phyloP scores from a whole-genome alignment of 2,888 invertebrate species.

The Acleris emargana region DNA sequence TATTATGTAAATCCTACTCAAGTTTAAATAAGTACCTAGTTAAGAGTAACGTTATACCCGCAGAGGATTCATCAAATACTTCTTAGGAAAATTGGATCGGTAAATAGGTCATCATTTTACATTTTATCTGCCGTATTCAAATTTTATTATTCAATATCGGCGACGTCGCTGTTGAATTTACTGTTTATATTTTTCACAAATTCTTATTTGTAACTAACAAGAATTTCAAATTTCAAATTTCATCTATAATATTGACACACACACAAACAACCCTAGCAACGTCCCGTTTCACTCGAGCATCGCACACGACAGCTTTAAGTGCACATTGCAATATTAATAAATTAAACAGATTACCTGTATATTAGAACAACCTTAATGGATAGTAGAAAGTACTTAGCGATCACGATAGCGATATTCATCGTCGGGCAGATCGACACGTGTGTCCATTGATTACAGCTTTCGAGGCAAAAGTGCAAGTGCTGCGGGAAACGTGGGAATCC shows the following conservation, averaged over 20 bases:
- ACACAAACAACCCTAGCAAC: conserved; percentile 28
- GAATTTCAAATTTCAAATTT: background rate
- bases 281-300: conserved; percentile 36
- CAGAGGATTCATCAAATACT: conserved; percentile 12
- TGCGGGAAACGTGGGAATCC: conserved; percentile 1
- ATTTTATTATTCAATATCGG: too few relatives aligned
- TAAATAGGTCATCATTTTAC: conserved; percentile 11
- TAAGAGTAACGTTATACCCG: background rate
- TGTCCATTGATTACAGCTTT: conserved; percentile 29
- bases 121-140: background rate
- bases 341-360: conserved; percentile 48
- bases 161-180: too few relatives aligned
- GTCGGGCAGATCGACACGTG: conserved; percentile 18
- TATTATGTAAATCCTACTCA: too few relatives aligned
- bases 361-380: conserved; percentile 46
- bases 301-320: conserved; percentile 42
- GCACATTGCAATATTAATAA: conserved; percentile 51
- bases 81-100: conserved; percentile 13
- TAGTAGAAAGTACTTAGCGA: conserved; percentile 52
- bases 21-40: too few relatives aligned
- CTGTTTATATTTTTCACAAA: too few relatives aligned
- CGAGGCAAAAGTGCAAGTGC: conserved; percentile 9
- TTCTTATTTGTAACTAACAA: background rate
- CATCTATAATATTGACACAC: background rate
- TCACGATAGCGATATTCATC: conserved; percentile 39